Evolutionary conservation across 2,888 invertebrate genomes (phyloP), one percentile per base, ranked within the genome.

Genomic region (Conops quadrifasciatus): DNA sequence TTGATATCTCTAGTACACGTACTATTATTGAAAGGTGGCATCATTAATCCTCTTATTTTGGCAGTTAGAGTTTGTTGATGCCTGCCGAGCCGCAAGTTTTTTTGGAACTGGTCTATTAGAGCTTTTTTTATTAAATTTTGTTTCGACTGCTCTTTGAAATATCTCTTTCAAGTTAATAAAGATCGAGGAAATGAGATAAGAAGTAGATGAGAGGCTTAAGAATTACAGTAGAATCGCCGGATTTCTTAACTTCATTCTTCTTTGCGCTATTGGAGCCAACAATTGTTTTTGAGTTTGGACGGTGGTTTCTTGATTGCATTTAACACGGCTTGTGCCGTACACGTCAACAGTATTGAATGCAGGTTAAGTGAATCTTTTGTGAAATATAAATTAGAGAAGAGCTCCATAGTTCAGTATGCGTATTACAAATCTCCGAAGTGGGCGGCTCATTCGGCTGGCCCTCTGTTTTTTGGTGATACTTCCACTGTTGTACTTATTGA

Each of bases 401-500:
- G 21, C 21, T 53, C n/a, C 24, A 64, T 49, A 62, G 30, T 47
- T 11, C 43, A 72, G 69, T 67, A 90, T 90, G 90, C 89, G 89
- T 78, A 88, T 90, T 70, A 89, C 90, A 77, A 90, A 89, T 77
- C 83, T 90, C 66, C 87, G 90, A 78, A 88, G 88, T 66, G 90
- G 89, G 56, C 87, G 90, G 2, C 88, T 90, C 72, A 85, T 89
- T 76, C 89, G 90, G 75, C 84, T 91, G 76, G 82, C 83, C 15
- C 83, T 87, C 66, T 87, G 87, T 67, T 86, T 88, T 77, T 83
- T 87, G 75, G 85, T 91, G 75, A 85, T 91, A 74, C 76, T 91
- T 77, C 84, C 90, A 76, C 81, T 92, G 71, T 82, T 92, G 69
- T 92, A 91, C 83, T 87, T 91, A 77, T 83, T 92, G 72, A 88